Evolutionary conservation across 37 sponge, comb jelly and placozoan species (phyloP).

Genomic region (Dysidea cf. avara): DNA sequence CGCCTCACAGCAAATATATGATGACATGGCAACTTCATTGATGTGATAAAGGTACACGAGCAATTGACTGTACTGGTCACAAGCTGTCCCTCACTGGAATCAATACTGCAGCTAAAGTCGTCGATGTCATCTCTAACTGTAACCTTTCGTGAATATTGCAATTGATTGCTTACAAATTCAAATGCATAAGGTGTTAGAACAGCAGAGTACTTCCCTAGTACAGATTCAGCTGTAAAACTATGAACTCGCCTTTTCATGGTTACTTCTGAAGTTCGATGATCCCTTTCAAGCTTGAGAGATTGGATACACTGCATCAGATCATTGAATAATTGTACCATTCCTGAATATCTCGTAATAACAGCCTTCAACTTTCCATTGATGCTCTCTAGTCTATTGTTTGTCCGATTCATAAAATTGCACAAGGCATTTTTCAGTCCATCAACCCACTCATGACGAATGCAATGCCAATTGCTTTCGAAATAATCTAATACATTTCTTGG

Average conservation of each 20-base stretch:
- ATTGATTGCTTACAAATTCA: slow-evolving; percentile 18
- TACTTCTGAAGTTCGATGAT: slow-evolving; percentile 20
- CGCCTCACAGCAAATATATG: slow-evolving; percentile 48
- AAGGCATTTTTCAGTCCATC: slow-evolving; percentile 11
- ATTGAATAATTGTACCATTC: slow-evolving; percentile 10
- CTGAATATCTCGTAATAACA: slow-evolving; percentile 22
- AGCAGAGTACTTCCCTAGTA: slow-evolving; percentile 16
- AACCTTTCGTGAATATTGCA: slow-evolving; percentile 10
- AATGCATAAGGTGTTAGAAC: slow-evolving; percentile 55
- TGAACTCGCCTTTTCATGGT: slow-evolving; percentile 8
- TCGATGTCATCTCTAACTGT: slow-evolving; percentile 3
- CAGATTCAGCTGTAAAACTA: slow-evolving; percentile 5
- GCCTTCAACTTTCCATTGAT: slow-evolving; percentile 8
- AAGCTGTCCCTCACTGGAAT: slow-evolving; percentile 22
- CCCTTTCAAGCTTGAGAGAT: slow-evolving; percentile 17
- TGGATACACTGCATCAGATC: slow-evolving; percentile 29
- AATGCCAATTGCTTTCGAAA: slow-evolving; percentile 49
- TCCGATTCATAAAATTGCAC: slow-evolving; percentile 17
- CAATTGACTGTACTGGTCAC: slow-evolving; percentile 8
- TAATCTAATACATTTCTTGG: slow-evolving; percentile 39
- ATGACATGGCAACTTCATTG: slow-evolving; percentile 56
- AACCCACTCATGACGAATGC: slow-evolving; percentile 12
- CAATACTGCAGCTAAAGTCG: slow-evolving; percentile 1
- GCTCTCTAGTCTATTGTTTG: slow-evolving; percentile 8
- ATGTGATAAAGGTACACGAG: slow-evolving; percentile 34